Percentiles rank a stretch among this genome's conserved stretches.
phyloP scores from a whole-genome alignment of 2,797 vertebrate genomes.

The Galaxias olidus region DNA sequence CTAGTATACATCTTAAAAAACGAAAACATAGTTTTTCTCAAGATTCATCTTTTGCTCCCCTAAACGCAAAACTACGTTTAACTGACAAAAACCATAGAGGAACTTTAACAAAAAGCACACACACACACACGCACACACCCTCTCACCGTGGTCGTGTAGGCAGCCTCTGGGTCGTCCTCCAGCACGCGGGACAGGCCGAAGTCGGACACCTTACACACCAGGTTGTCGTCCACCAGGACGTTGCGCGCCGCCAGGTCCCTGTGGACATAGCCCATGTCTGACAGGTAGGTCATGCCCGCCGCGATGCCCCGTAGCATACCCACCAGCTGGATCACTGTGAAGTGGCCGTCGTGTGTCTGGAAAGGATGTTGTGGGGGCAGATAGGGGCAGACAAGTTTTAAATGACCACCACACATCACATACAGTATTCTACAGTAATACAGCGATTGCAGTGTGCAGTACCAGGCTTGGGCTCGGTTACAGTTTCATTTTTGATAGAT shows the following conservation, averaged over 20 bases:
- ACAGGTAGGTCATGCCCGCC: slow-evolving; percentile 91
- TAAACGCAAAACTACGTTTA: too few species aligned
- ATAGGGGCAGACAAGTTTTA: not conserved
- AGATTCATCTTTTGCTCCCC: too few species aligned
- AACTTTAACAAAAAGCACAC: not conserved
- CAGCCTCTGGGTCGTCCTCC: slow-evolving; percentile 92
- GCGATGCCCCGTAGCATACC: slow-evolving; percentile 78
- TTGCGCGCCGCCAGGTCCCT: slow-evolving; percentile 95
- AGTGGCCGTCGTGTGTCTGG: slow-evolving; percentile 77
- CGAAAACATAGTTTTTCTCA: too few species aligned
- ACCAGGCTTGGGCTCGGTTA: too few species aligned
- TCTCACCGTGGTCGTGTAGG: slow-evolving; percentile 92
- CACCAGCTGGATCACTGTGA: slow-evolving; percentile 77
- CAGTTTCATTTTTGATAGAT: too few species aligned
- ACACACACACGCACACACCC: not conserved
- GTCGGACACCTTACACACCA: slow-evolving; percentile 96
- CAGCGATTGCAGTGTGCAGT: too few species aligned
- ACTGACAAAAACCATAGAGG: too few species aligned
- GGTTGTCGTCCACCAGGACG: slow-evolving; percentile 87
- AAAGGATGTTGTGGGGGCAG: slow-evolving; percentile 5
- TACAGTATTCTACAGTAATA: too few species aligned
- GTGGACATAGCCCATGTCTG: slow-evolving; percentile 97
- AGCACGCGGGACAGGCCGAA: slow-evolving; percentile 94
- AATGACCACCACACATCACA: not conserved
- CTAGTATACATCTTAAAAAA: too few species aligned